Base-by-base conservation (phyloP, 2,113 vertebrate genomes). In the Hippocampus guttulatus region DNA sequence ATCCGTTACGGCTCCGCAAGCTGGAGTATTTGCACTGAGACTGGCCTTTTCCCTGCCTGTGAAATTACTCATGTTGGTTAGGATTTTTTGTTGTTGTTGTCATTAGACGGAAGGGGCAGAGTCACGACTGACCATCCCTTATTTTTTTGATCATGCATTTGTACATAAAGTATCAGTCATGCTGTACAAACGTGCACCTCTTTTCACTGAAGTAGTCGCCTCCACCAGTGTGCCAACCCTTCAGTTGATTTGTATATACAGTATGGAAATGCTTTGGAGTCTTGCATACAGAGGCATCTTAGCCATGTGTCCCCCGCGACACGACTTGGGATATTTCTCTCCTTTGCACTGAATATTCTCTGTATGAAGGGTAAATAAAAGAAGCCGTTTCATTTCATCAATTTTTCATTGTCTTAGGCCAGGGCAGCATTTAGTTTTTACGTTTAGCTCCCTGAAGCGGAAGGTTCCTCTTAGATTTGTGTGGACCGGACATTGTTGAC, bases 1-100 rank as follows among this genome's bases (percentile, higher is more conserved):
- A 94, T 80, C 92, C 95, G 69, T 83, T 96, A 89, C 94, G 95
- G 88, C 93, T 97, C 88, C 92, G 95, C 91, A 98, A 98, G 90
- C 93, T 96, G 87, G 95, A 98, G 86, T 87, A 95, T 85, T 93
- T 93, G 89, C 94, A 94, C 91, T 97, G 90, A 93, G 85, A 88
- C 87, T 88, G 85, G 84, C 85, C 79, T 87, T 83, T 40, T 38
- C 30, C 67, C 77, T 74, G 74, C 79, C 82, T 79, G 80, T 62
- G 74, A 79, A 70, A 7, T 57, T 20, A 74, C 76, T 70, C 55
- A 80, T 63, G 65, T 81, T 68, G 87, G 74, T 76, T 83, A 81
- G 84, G 58, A 83, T 74, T 88, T 81, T 58, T 82, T 51, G 6
- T 81, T 86, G 70, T 20, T 73, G 70, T 87, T 38, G 18, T 81